phyloP scores from a whole-genome alignment of 2,797 vertebrate genomes.

The Okamejei kenojei region DNA sequence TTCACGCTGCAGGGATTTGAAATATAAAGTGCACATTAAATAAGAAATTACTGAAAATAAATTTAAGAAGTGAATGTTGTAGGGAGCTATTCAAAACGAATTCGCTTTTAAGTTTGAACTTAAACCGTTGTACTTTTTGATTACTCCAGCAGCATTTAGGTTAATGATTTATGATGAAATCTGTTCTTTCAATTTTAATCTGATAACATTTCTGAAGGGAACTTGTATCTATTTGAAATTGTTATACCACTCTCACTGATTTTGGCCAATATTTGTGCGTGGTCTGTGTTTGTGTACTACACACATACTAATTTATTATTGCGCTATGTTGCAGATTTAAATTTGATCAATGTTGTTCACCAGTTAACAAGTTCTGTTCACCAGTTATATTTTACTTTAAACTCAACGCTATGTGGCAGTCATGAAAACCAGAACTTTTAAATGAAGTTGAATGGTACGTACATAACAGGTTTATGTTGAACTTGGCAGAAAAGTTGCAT shows the following conservation, averaged over 20 bases:
- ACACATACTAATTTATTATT: background rate
- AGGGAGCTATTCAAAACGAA: too few relatives aligned
- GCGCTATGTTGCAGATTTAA: background rate
- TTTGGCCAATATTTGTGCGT: background rate
- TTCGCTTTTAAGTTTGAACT: background rate
- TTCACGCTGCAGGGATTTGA: background rate
- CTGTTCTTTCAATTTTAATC: background rate
- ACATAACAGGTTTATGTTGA: background rate
- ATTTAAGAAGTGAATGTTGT: background rate
- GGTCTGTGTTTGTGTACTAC: background rate
- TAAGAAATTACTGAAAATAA: background rate
- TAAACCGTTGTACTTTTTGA: background rate
- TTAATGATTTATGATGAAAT: slow-evolving; percentile 12
- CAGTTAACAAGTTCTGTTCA: background rate
- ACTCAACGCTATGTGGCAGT: background rate
- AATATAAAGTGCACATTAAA: background rate
- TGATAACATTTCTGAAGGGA: background rate
- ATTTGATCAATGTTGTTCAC: background rate
- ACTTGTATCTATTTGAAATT: background rate
- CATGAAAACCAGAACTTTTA: background rate
- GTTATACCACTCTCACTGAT: background rate
- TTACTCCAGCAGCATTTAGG: background rate
- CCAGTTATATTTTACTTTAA: background rate
- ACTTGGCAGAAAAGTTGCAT: background rate
- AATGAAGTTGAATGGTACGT: background rate